Evolutionary conservation across 1,140 invertebrate species (phyloP).

Genomic region (Sesamia nonagrioides): DNA sequence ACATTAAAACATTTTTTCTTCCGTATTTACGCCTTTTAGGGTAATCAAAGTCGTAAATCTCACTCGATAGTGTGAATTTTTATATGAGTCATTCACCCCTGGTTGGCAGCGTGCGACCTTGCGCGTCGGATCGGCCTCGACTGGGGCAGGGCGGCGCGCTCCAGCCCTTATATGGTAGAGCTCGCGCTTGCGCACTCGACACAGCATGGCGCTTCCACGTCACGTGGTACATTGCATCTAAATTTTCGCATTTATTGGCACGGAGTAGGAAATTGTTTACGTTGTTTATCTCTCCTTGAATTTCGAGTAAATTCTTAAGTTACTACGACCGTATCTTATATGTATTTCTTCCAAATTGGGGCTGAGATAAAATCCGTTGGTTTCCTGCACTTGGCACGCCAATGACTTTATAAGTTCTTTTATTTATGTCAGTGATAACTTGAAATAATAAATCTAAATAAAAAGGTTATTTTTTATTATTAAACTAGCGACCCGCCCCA

Average conservation of each 20-base stretch:
- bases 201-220: constrained; percentile 62
- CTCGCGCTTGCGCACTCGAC: constrained; percentile 49
- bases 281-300: constrained; percentile 40
- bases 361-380: constrained; percentile 23
- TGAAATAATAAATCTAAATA: constrained; percentile 19
- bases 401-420: constrained; percentile 29
- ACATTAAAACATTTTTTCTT: constrained; percentile 59
- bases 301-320: constrained; percentile 32
- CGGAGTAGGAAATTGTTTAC: constrained; percentile 58
- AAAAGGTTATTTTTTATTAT: background rate
- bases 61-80: constrained; percentile 67
- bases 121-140: constrained; percentile 57
- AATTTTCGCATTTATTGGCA: constrained; percentile 61
- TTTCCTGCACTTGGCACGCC: constrained; percentile 1
- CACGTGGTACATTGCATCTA: constrained; percentile 65
- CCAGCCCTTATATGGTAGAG: constrained; percentile 68
- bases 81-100: constrained; percentile 75
- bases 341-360: constrained; percentile 38
- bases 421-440: constrained; percentile 1
- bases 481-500: too few species aligned
- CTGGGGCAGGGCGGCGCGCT: constrained; percentile 58
- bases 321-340: constrained; percentile 38
- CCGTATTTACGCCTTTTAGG: constrained; percentile 58
- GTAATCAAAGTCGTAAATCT: constrained; percentile 69
- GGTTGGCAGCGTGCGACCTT: constrained; percentile 61